Percentiles rank a stretch among this genome's conserved stretches.
These are phyloP conservation scores for Drosophila anomalata DNA, from an alignment of 2,888 invertebrate genomes.

Conservation along the genomic window DNA sequence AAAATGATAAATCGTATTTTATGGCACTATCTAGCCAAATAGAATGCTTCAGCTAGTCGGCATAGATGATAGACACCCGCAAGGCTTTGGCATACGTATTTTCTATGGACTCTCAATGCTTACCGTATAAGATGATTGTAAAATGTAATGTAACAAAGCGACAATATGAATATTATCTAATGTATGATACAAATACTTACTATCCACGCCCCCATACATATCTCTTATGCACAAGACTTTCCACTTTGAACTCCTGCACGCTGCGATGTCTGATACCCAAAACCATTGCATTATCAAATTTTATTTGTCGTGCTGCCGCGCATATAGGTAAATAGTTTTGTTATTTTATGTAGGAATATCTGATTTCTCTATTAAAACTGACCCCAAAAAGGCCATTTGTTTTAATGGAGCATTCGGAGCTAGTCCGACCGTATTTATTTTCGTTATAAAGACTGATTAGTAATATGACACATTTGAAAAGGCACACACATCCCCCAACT, in stretches of 20 bases:
- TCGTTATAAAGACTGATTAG: conserved; percentile 79
- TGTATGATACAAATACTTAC: conserved; percentile 67
- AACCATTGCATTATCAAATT: conserved; percentile 25
- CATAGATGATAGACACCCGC: conserved; percentile 48
- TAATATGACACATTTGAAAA: conserved; percentile 56
- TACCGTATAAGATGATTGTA: conserved; percentile 66
- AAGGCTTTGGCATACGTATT: conserved; percentile 69
- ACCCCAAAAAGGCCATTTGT: conserved; percentile 14
- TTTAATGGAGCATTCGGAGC: conserved; percentile 28
- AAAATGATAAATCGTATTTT: conserved; percentile 30
- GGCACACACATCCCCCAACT: conserved; percentile 18
- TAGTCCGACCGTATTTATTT: conserved; percentile 53
- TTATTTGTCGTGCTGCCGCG: conserved; percentile 11
- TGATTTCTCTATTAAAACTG: background rate
- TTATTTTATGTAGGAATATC: conserved; percentile 12
- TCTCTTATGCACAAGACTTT: conserved; percentile 43
- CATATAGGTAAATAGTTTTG: conserved; percentile 25
- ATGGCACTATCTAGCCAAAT: conserved; percentile 49
- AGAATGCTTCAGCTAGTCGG: conserved; percentile 77
- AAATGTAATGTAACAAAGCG: conserved; percentile 77
- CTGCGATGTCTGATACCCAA: conserved; percentile 9
- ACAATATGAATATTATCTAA: conserved; percentile 69
- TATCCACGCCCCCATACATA: conserved; percentile 37
- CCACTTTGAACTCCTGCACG: conserved; percentile 28
- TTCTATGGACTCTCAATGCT: conserved; percentile 63